A percentile compares a stretch with the other conserved stretches of the same genome.
phyloP scores from a whole-genome alignment of 2,888 invertebrate species.

The Octonoba sinensis region DNA sequence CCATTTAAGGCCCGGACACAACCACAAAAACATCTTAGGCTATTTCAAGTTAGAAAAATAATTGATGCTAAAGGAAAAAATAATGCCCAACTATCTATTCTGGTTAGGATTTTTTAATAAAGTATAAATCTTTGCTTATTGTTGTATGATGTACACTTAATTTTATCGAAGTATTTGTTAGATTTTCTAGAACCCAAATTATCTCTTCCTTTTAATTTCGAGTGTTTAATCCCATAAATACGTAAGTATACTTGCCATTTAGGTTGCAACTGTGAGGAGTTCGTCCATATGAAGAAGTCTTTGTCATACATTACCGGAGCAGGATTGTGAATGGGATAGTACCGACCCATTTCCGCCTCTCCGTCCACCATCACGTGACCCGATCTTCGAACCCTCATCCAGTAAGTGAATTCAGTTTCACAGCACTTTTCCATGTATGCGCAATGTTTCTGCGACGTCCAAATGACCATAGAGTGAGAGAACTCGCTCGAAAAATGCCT shows the following conservation, averaged over 20 bases:
- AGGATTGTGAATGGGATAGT: constrained; percentile 33
- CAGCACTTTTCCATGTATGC: constrained; percentile 37
- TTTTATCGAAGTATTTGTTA: not conserved
- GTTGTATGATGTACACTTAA: no score
- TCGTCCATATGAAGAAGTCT: constrained; percentile 46
- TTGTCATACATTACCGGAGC: constrained; percentile 3
- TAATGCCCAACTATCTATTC: no score
- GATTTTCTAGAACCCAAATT: not conserved
- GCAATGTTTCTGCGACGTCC: constrained; percentile 33
- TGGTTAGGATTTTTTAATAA: no score
- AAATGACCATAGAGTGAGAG: constrained; percentile 38
- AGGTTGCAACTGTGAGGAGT: constrained; percentile 12
- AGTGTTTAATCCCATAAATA: not conserved
- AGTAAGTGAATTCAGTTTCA: constrained; percentile 28
- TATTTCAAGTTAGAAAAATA: no score
- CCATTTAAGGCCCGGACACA: no score
- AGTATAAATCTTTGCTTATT: no score
- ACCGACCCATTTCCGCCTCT: constrained; percentile 19
- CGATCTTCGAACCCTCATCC: constrained; percentile 26
- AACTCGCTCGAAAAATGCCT: constrained; percentile 17
- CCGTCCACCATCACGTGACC: constrained; percentile 25
- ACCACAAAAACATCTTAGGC: no score
- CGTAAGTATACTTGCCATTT: constrained; percentile 26
- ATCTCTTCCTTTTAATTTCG: no score
- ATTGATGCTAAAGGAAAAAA: no score